Evolutionary conservation across 2,888 invertebrate species (phyloP).

Genomic region (Prosapia bicincta): DNA sequence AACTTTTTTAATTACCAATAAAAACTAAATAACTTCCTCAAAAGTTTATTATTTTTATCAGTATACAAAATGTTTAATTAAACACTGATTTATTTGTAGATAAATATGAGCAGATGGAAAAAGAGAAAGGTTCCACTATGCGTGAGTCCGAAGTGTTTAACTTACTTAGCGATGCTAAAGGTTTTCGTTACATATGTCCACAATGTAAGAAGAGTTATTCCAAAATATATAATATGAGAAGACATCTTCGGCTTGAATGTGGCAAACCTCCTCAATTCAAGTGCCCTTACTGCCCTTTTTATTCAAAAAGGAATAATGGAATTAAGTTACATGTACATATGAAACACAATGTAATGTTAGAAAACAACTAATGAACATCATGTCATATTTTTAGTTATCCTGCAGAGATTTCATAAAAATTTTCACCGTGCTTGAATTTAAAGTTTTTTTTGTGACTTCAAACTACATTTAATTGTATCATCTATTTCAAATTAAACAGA

Average conservation of each 20-base stretch:
- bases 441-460: too few relatives aligned
- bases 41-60: too few relatives aligned
- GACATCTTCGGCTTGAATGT: constrained; percentile 43
- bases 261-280: constrained; percentile 44
- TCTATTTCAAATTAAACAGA: too few relatives aligned
- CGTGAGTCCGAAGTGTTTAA: not conserved
- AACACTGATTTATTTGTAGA: not conserved
- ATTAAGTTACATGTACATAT: constrained; percentile 13
- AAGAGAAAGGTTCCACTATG: not conserved
- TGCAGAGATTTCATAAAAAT: too few relatives aligned
- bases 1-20: too few relatives aligned
- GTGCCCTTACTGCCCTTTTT: constrained; percentile 43
- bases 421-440: too few relatives aligned
- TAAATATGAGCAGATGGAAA: not conserved
- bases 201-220: constrained; percentile 42
- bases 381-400: too few relatives aligned
- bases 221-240: constrained; percentile 38
- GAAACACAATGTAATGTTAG: not conserved
- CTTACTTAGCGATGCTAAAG: not conserved
- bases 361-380: too few relatives aligned
- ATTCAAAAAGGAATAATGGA: constrained; percentile 21
- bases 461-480: too few relatives aligned
- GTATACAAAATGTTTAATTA: too few relatives aligned
- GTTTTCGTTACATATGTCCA: not conserved
- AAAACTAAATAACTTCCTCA: too few relatives aligned